Evolutionary conservation across 2,113 vertebrate species (phyloP).

Genomic region (Elaphurus davidianus): DNA sequence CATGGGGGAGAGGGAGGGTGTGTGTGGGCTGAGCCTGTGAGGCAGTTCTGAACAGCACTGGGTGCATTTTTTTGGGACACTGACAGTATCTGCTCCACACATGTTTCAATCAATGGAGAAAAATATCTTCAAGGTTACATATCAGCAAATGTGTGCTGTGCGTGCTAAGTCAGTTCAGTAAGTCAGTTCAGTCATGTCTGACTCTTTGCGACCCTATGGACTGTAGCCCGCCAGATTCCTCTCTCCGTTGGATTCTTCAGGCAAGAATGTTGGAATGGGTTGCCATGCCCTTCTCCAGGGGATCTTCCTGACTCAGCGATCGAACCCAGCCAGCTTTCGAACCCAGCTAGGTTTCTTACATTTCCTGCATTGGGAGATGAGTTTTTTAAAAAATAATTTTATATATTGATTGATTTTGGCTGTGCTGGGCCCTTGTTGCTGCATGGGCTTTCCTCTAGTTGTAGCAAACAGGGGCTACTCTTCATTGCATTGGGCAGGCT

Average conservation of each 20-base stretch:
- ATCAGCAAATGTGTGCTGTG: neutral
- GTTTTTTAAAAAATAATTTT: neutral
- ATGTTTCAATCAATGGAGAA: neutral
- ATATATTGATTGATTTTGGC: neutral
- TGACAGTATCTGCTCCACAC: fast-evolving
- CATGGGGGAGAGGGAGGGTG: fast-evolving
- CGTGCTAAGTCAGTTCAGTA: neutral
- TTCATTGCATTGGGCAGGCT: neutral
- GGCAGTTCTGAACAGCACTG: neutral
- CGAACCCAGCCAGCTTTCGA: neutral
- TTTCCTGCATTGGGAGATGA: neutral
- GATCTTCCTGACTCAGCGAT: neutral
- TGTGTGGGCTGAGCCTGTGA: neutral
- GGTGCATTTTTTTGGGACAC: neutral
- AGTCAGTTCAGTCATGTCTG: fast-evolving
- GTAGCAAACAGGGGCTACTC: neutral
- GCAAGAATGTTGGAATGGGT: neutral
- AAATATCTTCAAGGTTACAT: neutral
- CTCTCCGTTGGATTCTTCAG: neutral
- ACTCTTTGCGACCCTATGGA: neutral
- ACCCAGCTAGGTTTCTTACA: neutral
- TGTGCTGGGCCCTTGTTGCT: neutral
- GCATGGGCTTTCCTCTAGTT: neutral
- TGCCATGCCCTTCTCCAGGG: neutral
- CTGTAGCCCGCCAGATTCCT: neutral